Evolutionary conservation across 2,797 vertebrate species (phyloP), one percentile per base, ranked within the genome.

Genomic region (Sciurus carolinensis): DNA sequence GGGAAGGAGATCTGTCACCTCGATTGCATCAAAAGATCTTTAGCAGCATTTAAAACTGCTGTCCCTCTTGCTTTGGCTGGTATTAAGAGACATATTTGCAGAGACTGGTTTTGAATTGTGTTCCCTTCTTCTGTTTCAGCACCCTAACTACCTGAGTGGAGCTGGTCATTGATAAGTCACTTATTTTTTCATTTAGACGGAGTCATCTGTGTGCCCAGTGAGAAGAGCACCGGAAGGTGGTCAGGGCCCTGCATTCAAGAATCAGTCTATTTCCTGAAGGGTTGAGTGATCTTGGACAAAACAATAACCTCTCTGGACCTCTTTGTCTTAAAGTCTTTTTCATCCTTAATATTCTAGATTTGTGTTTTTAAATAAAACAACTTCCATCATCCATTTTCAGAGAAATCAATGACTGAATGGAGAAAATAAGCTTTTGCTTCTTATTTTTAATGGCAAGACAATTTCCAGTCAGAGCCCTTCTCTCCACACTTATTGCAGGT

Each of bases 281-380:
- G 5, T 14, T 71, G 62, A 86, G 72, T 39, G 47, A 69, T 28
- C 14, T 28, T 18, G 17, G 18, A 17, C 22, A 83, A 88, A 77
- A 62, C 1, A 44, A 66, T 26, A 47, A 52, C n/a, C n/a, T 85
- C 73, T 88, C 17, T 66, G 24, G 33, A 62, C 26, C 33, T 77
- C 64, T 87, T 14, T 87, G 54, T 87, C 39, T 14, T 87, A 71
- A 72, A 93, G 14, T 8, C 7, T 8, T 91, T 80, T 77, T 69
- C 3, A 91, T 83, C 7, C 71, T 69, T 66, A 30, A 92, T 52
- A 81, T 54, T 83, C 33, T 82, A 33, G 28, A 57, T 47, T 22
- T 50, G 39, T 77, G 28, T 83, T 79, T 92, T 91, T 67, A 92
- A 94, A 79, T 50, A 76, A 79, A 85, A 80, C 7, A 36, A 59